Conservation (phyloP, 2,797 vertebrate genomes). For the Cyprinodon diabolis region DNA sequence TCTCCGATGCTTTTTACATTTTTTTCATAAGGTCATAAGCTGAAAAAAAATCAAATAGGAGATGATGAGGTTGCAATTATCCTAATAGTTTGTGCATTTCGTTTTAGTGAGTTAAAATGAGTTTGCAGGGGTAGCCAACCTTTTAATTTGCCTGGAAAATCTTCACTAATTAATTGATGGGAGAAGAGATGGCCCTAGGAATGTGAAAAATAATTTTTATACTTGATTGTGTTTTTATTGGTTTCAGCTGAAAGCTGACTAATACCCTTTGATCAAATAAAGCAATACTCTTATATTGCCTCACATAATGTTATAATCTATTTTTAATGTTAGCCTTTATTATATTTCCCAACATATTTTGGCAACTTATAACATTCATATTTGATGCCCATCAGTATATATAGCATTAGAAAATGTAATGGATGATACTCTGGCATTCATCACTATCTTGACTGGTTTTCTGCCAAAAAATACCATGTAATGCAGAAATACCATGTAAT, state of each 20-base stretch:
- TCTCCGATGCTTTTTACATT: neutral
- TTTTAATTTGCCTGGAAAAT: conserved; percentile 49
- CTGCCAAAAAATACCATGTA: too few relatives aligned
- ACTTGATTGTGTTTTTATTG: conserved; percentile 16
- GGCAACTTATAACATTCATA: neutral
- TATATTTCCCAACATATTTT: too few relatives aligned
- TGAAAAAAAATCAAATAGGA: conserved; percentile 1
- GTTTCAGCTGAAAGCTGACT: conserved; percentile 27
- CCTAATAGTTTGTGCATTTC: conserved; percentile 27
- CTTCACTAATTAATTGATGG: conserved; percentile 43
- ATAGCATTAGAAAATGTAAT: too few relatives aligned
- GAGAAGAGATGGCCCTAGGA: conserved; percentile 23
- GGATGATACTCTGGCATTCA: too few relatives aligned
- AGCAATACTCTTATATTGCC: conserved; percentile 23
- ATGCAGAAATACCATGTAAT: too few relatives aligned
- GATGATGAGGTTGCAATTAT: conserved; percentile 6
- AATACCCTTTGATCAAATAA: conserved; percentile 37
- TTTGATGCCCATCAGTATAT: neutral
- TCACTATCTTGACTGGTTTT: too few relatives aligned
- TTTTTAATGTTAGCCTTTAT: too few relatives aligned
- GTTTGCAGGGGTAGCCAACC: conserved; percentile 25
- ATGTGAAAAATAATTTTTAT: conserved; percentile 36
- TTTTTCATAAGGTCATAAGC: neutral
- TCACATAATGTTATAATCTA: conserved; percentile 23
- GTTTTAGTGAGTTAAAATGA: conserved; percentile 41